A percentile compares a stretch with the other conserved stretches of the same genome.
Evolutionary conservation across 2,797 vertebrate genomes (phyloP).

Genomic region (Alca torda): DNA sequence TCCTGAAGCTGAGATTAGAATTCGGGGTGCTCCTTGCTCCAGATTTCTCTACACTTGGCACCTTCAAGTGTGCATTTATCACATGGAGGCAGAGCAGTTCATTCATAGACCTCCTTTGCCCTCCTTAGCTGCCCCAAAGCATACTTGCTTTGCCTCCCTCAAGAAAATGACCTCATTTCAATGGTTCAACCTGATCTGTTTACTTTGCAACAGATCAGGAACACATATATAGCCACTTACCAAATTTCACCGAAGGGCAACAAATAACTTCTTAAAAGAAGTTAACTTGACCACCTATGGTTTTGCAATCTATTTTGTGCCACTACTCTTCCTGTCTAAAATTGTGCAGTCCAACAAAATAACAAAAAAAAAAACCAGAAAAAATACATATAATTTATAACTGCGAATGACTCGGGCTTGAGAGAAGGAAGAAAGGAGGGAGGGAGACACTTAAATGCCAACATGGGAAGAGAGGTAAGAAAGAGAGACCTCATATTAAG

Average conservation of each 20-base stretch:
- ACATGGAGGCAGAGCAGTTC: background rate
- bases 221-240: background rate
- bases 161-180: background rate
- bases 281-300: background rate
- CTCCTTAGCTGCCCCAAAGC: background rate
- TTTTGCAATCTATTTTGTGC: background rate
- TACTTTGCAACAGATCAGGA: conserved; percentile 1
- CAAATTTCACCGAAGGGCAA: background rate
- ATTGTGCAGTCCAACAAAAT: background rate
- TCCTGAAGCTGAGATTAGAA: background rate
- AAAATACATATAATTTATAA: background rate
- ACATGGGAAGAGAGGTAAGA: background rate
- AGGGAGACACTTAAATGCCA: background rate
- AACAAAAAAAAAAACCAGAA: background rate
- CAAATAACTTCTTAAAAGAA: background rate
- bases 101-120: background rate
- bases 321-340: background rate
- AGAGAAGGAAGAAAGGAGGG: background rate
- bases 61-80: background rate
- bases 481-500: background rate
- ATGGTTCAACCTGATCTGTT: background rate
- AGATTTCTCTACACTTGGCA: background rate
- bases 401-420: background rate
- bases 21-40: background rate
- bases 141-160: background rate